Percentiles rank a stretch among this genome's conserved stretches.
Conservation (phyloP, 2,113 vertebrate species). For the Otus sunia region DNA sequence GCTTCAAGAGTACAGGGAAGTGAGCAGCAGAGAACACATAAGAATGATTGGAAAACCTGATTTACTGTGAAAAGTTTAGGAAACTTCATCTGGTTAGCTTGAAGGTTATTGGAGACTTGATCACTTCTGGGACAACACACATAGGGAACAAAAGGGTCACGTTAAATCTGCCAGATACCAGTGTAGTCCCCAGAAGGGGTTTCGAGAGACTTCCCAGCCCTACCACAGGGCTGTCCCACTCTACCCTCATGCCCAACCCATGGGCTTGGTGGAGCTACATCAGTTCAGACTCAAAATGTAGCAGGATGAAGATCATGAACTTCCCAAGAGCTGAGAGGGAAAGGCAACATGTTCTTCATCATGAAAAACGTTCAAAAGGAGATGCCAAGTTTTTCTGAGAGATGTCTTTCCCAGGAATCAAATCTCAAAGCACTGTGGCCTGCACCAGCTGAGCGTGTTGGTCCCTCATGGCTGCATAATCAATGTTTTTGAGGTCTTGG, state of each 20-base stretch:
- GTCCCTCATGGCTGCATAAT: not conserved
- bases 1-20: not conserved
- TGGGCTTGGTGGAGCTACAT: not conserved
- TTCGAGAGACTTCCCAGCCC: not conserved
- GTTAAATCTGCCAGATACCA: not conserved
- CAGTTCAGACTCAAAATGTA: not conserved
- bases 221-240: fast-evolving
- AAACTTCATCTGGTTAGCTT: not conserved
- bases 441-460: not conserved
- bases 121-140: not conserved
- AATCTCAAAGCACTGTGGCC: not conserved
- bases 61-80: not conserved
- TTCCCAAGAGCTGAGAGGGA: not conserved
- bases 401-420: not conserved
- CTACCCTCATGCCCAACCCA: fast-evolving
- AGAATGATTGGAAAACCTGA: not conserved
- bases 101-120: fast-evolving
- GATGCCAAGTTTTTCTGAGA: not conserved
- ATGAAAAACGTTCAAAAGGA: not conserved
- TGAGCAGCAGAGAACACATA: not conserved
- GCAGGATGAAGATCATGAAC: not conserved
- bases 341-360: fast-evolving
- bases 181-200: too few species aligned
- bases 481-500: not conserved
- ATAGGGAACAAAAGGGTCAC: not conserved